Evolutionary conservation across 2,797 vertebrate species (phyloP), one percentile per base, ranked within the genome.

Genomic region (Megaceryle alcyon): DNA sequence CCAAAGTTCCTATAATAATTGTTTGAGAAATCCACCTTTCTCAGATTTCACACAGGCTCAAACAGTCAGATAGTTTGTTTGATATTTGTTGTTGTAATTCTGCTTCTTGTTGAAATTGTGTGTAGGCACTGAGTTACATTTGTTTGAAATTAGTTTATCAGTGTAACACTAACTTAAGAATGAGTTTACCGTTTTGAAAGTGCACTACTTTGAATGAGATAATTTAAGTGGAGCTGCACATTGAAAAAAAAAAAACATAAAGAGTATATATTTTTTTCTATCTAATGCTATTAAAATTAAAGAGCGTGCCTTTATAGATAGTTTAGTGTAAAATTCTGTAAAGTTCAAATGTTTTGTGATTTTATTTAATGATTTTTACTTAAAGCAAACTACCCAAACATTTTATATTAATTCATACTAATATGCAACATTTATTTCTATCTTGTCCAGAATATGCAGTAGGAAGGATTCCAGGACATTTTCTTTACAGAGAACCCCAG

Each of bases 71-170:
- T 59, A 56, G 90, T 80, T 95, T 91, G 90, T 73, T 94, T 94
- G 76, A 79, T 96, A 71, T 90, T 87, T 95, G 94, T 94, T 92
- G 89, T 82, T 94, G 79, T 92, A 93, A 96, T 92, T 92, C 61
- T 64, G 60, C 64, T 92, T 88, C 69, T 94, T 93, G 95, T 82
- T 90, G 86, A 92, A 95, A 94, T 57, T 56, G 49, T 82, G 71
- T 68, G 88, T 82, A 95, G 75, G 78, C 72, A 72, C 92, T 28
- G 68, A 70, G 70, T 56, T 92, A 69, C 75, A 56, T 89, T 94
- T 86, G 85, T 93, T 90, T 95, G 85, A 79, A 94, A 96, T 92
- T 80, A 94, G 71, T 95, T 95, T 95, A 91, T 96, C 92, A 84
- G 88, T 60, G 75, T 81, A 81, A 66, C 68, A 70, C 65, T 81